Base-by-base conservation (phyloP, 2,888 invertebrate genomes). In the Artemia sinica region DNA sequence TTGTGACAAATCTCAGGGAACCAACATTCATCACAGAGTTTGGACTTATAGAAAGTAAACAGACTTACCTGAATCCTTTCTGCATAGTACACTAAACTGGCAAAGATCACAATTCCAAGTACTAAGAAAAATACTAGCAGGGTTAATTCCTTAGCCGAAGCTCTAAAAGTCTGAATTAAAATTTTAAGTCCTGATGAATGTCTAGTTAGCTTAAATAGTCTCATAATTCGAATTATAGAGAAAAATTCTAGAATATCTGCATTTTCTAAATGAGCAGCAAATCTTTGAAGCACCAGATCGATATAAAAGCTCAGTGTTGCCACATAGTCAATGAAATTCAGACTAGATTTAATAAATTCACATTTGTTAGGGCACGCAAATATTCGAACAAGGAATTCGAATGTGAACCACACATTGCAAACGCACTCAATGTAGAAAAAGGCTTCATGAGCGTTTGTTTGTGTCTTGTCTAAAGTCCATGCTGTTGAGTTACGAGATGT, bases 341-440 rank as follows among this genome's bases (percentile, higher is more conserved):
- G 94, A 72, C 95, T 95, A 77, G 87, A 91, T 79, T 89, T 90
- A 79, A 96, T 85, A 82, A 97, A 98, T 77, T 89, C 89, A 79
- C 90, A 89, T 79, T 93, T 94, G 78, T 89, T 91, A 50, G 94
- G 94, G 73, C 91, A 89, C 68, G 94, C 91, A 75, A 93, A 87
- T 81, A 96, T 92, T 72, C 95, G 85, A 71, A 89, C 80, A 75
- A 95, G 83, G 78, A 98, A 94, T 79, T 97, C 96, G 76, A 97
- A 84, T 51, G 96, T 96, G 81, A 98, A 99, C 98, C 98, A 99
- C 72, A 96, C 91, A 80, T 96, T 96, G 82, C 96, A 96, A 74
- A 95, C 86, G 82, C 93, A 94, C 81, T 97, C 96, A 77, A 96
- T 91, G 83, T 95, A 96, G 82, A 95, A 95, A 83, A 97, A 97